A percentile compares a stretch with the other conserved stretches of the same genome.
These are phyloP conservation scores for Apostichopus leukothele DNA, from an alignment of 53 echinoderm and acorn worm species.

Conservation along the genomic window DNA sequence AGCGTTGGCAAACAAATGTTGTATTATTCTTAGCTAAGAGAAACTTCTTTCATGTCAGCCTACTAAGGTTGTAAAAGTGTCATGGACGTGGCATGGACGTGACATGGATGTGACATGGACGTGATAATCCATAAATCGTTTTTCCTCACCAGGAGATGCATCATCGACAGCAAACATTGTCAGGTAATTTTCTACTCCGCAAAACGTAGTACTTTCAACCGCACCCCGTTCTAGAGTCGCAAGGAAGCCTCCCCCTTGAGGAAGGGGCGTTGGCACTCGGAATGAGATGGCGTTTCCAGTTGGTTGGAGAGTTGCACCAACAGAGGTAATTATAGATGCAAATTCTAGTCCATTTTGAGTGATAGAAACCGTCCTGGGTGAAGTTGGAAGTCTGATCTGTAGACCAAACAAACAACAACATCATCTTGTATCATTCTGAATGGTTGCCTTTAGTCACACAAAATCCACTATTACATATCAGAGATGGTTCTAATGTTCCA, in stretches of 20 bases:
- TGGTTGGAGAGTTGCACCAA: neutral
- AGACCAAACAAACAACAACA: neutral
- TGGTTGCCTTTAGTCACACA: no score
- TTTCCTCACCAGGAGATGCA: neutral
- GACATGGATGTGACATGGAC: no score
- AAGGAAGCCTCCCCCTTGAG: neutral
- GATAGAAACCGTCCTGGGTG: neutral
- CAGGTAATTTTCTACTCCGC: conserved; percentile 25
- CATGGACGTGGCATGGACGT: no score
- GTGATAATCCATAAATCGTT: neutral
- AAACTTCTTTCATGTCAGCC: no score
- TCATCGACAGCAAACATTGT: neutral
- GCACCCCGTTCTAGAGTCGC: neutral
- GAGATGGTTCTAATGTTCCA: no score
- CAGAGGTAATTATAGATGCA: neutral
- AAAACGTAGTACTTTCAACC: conserved; percentile 13
- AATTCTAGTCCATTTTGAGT: neutral
- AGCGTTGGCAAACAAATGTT: no score
- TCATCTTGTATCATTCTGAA: no score
- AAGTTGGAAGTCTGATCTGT: conserved; percentile 4
- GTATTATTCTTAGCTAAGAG: no score
- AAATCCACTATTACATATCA: no score
- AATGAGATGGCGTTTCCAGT: neutral
- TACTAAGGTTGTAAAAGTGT: no score
- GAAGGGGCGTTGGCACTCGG: conserved; percentile 8